Conservation (phyloP, 2,797 vertebrate species). For the Lagocephalus sceleratus region DNA sequence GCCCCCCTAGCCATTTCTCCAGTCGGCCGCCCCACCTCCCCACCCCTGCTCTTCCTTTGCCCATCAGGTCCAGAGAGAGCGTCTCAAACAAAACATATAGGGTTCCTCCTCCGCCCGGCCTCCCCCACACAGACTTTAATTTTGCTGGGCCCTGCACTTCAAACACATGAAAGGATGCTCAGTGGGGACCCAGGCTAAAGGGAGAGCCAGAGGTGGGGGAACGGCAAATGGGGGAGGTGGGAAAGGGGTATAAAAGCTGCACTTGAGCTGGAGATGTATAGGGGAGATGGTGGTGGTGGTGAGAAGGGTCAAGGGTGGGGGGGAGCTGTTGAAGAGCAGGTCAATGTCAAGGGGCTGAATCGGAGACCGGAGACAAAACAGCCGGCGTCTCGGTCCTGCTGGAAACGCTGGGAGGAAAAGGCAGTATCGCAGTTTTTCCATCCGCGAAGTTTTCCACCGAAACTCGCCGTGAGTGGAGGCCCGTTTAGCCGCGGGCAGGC, state of each 20-base stretch:
- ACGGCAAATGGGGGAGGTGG: constrained; percentile 26
- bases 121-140: constrained; percentile 74
- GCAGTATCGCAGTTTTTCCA: constrained; percentile 25
- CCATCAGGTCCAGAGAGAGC: constrained; percentile 68
- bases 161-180: constrained; percentile 84
- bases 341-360: constrained; percentile 74
- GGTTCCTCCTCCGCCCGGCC: constrained; percentile 51
- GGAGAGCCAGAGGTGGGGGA: constrained; percentile 57
- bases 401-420: constrained; percentile 20
- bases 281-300: constrained; percentile 37
- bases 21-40: constrained; percentile 23
- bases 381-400: constrained; percentile 25
- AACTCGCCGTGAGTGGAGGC: too few relatives aligned
- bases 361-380: constrained; percentile 61
- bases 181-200: constrained; percentile 76
- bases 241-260: constrained; percentile 64
- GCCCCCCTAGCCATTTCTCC: constrained; percentile 67
- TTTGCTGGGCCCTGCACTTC: constrained; percentile 79
- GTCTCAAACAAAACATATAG: constrained; percentile 58
- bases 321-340: constrained; percentile 35
- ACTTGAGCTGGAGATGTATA: constrained; percentile 56
- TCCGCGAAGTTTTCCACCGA: too few relatives aligned
- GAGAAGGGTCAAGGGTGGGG: not conserved
- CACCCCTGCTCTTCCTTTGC: constrained; percentile 53
- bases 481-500: too few relatives aligned